Evolutionary conservation across 2,797 vertebrate genomes (phyloP), one percentile per base, ranked within the genome.

Genomic region (Crypturellus tataupa): DNA sequence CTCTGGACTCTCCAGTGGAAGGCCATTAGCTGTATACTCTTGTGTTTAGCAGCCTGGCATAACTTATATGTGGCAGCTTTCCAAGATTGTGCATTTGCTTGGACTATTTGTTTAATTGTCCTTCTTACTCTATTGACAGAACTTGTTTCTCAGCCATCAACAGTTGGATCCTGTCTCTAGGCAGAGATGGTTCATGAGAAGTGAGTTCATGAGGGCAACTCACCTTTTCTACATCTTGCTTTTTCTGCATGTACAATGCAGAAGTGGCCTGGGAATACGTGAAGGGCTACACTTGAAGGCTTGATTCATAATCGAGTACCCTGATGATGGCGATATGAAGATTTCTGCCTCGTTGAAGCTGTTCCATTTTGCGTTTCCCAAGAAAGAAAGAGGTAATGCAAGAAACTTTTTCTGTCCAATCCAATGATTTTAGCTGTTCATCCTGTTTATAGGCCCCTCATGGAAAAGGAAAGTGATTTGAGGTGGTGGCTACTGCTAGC

Each of bases 61-160:
- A 33, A 40, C 51, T 85, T 69, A 68, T 77, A 59, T 86, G 70
- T 37, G 53, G 75, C 47, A 96, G 65, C 75, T 95, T 95, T 83
- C 39, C 91, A 87, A 78, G 62, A 67, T 56, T 31, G 1, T 73
- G 24, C 63, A 58, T 93, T 89, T 92, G 33, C 58, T 85, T 56
- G 46, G 53, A 80, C 40, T 86, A 13, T 47, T 65, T 53, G 16
- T 51, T 47, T 47, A 67, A 80, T 82, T 85, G 39, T 46, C 55
- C 49, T 60, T 84, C 76, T 78, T 72, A 47, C 18, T 44, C 39
- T 39, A 18, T 35, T 69, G 20, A 44, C 46, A 78, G 20, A 47
- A 31, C 39, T 88, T 53, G 39, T 7, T 67, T 85, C 51, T 49
- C 27, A 60, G 59, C 79, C 81, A 77, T 42, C 31, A 64, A 71